Evolutionary conservation across 2,113 vertebrate species (phyloP), one percentile per base, ranked within the genome.

Genomic region (Trochalopteron elliotii): DNA sequence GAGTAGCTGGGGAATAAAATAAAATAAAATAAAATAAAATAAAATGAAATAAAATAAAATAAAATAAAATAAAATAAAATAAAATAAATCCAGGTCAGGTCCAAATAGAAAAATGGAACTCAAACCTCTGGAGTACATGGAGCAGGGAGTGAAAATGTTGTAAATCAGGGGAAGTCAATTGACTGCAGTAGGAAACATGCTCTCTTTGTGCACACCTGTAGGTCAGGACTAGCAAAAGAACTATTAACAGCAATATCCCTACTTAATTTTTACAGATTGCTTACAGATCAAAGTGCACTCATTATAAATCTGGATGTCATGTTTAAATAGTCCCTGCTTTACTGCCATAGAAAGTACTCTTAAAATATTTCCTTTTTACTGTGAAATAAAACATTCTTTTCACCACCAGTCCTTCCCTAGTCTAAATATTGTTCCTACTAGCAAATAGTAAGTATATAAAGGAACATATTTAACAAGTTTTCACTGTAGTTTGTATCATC

Each of bases 21-120:
- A 55, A 95, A n/a, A 92, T 86, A 85, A 93, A 96, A 93, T 57
- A 77, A 89, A 96, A 89, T 85, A 95, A 93, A 96, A 93, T 57
- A 77, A 89, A 96, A 63, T 55, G 45, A 95, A n/a, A 92, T 86
- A 85, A 93, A 96, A 93, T 57, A 77, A 89, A 40, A 88, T 56
- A 55, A 64, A 78, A 63, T 55, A 77, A 89, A 40, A 88, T 56
- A 55, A 64, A 78, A 63, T 55, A 77, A 89, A 96, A 89, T 85
- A 95, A 93, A 96, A 93, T 57, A 77, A 89, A 96, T 87, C 40
- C 39, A 74, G 59, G 53, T 83, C 60, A 81, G 8, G 33, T 84
- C 40, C 12, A 3, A 79, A 64, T 8, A 94, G 77, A 89, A 93
- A 92, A 95, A 83, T 72, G 61, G 65, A 89, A 69, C 44, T 84